A percentile compares a stretch with the other conserved stretches of the same genome.
Evolutionary conservation across 2,113 vertebrate species (phyloP).

Genomic region (Typhlomys cinereus): DNA sequence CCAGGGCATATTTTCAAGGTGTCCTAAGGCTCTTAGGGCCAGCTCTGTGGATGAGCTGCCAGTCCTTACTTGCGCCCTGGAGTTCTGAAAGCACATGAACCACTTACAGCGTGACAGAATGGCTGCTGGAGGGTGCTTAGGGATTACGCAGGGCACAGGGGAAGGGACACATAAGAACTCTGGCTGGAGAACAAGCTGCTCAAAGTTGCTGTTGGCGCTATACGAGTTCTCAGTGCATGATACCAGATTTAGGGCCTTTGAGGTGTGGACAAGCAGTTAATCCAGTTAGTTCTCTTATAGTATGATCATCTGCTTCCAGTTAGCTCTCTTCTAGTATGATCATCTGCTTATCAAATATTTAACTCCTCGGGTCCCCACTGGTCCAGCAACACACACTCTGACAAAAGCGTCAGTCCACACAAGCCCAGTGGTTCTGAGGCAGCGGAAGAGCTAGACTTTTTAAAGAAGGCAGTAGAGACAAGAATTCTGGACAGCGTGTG

Average conservation of each 20-base stretch:
- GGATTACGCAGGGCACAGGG: too few relatives aligned
- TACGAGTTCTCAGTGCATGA: neutral
- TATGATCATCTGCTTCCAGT: neutral
- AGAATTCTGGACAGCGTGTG: neutral
- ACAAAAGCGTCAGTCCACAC: neutral
- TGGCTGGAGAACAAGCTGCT: neutral
- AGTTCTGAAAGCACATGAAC: neutral
- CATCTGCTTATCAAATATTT: neutral
- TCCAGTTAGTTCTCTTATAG: neutral
- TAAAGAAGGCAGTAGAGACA: neutral
- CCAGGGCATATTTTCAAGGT: neutral
- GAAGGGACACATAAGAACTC: neutral
- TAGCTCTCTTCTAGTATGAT: neutral
- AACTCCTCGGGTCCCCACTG: neutral
- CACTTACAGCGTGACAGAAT: accelerated
- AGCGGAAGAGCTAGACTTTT: neutral
- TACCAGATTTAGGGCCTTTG: neutral
- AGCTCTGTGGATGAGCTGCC: neutral
- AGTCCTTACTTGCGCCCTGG: neutral
- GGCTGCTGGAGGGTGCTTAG: neutral
- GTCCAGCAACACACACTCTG: accelerated
- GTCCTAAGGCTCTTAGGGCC: too few relatives aligned
- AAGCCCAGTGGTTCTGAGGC: neutral
- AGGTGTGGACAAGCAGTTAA: neutral
- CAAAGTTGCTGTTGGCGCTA: neutral